Evolutionary conservation across 1,140 invertebrate species (phyloP).

Genomic region (Hestina assimilis): DNA sequence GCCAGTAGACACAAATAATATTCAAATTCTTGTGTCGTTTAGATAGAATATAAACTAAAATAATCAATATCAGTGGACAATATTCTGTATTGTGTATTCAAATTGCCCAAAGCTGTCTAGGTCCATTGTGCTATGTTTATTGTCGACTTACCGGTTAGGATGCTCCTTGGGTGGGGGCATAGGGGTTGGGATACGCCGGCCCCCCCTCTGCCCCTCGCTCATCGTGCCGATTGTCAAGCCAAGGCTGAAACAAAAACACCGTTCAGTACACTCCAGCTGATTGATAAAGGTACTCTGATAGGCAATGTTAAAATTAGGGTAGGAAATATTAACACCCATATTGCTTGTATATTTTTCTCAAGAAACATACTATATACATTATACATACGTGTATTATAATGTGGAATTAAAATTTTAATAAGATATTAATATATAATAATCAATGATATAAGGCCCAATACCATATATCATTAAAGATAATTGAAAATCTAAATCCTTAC

Average conservation of each 20-base stretch:
- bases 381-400: no score
- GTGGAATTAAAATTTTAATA: no score
- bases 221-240: conserved; percentile 37
- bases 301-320: neutral
- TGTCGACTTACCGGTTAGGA: conserved; percentile 42
- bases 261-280: conserved; percentile 29
- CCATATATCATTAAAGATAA: no score
- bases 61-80: no score
- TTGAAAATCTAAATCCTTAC: no score
- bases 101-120: neutral
- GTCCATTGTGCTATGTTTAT: neutral
- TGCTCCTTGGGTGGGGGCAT: conserved; percentile 66
- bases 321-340: neutral
- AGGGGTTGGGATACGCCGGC: conserved; percentile 62
- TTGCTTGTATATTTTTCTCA: neutral
- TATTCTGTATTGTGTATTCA: neutral
- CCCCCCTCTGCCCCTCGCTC: conserved; percentile 52
- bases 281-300: conserved; percentile 7
- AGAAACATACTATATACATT: neutral
- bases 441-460: no score
- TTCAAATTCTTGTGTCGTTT: no score
- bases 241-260: conserved; percentile 55
- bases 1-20: no score
- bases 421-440: no score
- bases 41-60: no score